Conservation (phyloP, 1,140 invertebrate genomes). For the Bombus superbus region DNA sequence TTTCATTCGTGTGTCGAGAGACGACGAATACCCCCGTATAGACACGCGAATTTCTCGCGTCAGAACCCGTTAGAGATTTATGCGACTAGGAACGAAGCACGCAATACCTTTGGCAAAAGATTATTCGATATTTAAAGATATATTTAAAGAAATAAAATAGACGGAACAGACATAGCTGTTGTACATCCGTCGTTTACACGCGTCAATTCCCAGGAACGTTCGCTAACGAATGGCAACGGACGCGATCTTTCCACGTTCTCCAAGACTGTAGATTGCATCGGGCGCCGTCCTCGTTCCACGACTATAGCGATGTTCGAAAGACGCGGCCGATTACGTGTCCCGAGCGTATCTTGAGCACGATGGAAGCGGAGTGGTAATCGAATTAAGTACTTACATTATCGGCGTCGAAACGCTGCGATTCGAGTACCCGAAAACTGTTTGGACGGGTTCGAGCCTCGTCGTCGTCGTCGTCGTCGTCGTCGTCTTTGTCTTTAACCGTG, state of each 20-base stretch:
- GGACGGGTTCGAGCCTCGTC: background rate
- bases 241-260: background rate
- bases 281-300: background rate
- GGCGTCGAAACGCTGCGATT: background rate
- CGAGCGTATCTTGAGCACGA: conserved; percentile 21
- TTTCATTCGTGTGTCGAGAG: no score
- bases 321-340: conserved; percentile 8
- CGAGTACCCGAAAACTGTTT: background rate
- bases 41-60: no score
- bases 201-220: background rate
- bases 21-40: no score
- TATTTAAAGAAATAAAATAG: no score
- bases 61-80: no score
- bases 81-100: no score
- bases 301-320: background rate
- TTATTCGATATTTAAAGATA: no score
- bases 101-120: no score
- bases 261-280: background rate
- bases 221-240: background rate
- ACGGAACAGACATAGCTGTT: background rate
- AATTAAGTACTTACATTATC: conserved; percentile 34
- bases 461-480: background rate
- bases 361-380: conserved; percentile 33
- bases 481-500: background rate
- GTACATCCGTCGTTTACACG: no score